Percentiles rank a stretch among this genome's conserved stretches.
These are phyloP conservation scores for Metopolophium dirhodum DNA, from an alignment of 1,140 invertebrate genomes.

Conservation along the genomic window DNA sequence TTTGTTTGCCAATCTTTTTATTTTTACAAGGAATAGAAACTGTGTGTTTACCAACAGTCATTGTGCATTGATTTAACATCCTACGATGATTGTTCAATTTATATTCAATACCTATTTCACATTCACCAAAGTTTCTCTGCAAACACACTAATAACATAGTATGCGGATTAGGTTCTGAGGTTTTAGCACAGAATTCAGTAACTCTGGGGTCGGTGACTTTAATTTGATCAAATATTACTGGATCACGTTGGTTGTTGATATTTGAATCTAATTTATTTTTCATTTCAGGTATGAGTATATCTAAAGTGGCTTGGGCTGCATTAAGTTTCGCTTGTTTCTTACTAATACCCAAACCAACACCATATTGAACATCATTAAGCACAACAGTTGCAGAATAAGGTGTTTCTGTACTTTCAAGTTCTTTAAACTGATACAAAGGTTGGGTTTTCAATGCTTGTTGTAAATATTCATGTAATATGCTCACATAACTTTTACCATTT, in stretches of 20 bases:
- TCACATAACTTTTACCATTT: slow-evolving; percentile 89
- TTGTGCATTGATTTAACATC: slow-evolving; percentile 92
- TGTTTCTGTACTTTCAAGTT: slow-evolving; percentile 70
- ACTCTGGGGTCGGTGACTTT: slow-evolving; percentile 92
- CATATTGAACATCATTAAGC: slow-evolving; percentile 91
- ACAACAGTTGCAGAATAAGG: slow-evolving; percentile 76
- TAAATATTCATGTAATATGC: slow-evolving; percentile 95
- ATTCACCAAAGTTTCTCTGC: slow-evolving; percentile 88
- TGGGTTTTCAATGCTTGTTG: slow-evolving; percentile 92
- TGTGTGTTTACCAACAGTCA: slow-evolving; percentile 91
- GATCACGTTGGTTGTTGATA: neutral
- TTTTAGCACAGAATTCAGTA: slow-evolving; percentile 91
- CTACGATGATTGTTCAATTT: slow-evolving; percentile 87
- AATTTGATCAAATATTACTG: slow-evolving; percentile 90
- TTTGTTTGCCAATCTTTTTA: slow-evolving; percentile 95
- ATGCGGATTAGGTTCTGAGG: slow-evolving; percentile 93
- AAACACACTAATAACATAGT: slow-evolving; percentile 91
- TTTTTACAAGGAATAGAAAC: slow-evolving; percentile 89
- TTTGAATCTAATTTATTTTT: slow-evolving; percentile 66
- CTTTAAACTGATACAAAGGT: slow-evolving; percentile 90
- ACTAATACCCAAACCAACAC: slow-evolving; percentile 88
- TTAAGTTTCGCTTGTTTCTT: slow-evolving; percentile 95
- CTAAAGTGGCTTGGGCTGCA: slow-evolving; percentile 86
- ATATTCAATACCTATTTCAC: slow-evolving; percentile 86
- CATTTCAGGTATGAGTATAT: slow-evolving; percentile 94